These are phyloP conservation scores for Sebastes paucispinis DNA, from an alignment of 2,797 vertebrate species.

Conservation along the genomic window DNA sequence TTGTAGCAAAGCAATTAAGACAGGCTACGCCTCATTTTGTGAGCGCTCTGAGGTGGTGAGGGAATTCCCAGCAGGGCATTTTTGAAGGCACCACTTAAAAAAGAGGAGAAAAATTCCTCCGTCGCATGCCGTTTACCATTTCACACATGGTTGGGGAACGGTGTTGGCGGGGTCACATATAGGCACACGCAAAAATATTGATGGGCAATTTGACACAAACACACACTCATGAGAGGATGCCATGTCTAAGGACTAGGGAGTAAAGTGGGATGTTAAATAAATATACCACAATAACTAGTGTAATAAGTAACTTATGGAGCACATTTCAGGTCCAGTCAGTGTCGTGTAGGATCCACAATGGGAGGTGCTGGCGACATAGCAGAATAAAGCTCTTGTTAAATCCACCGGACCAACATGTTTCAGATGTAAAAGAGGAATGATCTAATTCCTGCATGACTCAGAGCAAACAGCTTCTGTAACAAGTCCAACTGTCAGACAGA, in stretches of 20 bases:
- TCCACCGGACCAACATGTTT: slow-evolving; percentile 1
- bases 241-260: neutral
- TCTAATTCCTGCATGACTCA: neutral
- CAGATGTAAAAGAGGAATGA: slow-evolving; percentile 9
- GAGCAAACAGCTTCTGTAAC: slow-evolving; percentile 14
- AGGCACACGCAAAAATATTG: neutral
- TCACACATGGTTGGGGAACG: slow-evolving; percentile 37
- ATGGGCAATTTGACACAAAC: neutral
- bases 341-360: neutral
- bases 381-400: slow-evolving; percentile 11
- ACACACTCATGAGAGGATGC: neutral
- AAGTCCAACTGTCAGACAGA: neutral
- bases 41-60: slow-evolving; percentile 29
- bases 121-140: neutral
- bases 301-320: neutral
- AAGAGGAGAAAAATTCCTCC: slow-evolving; percentile 4
- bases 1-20: slow-evolving; percentile 29
- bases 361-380: neutral
- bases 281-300: neutral
- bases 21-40: slow-evolving; percentile 10
- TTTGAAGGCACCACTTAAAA: slow-evolving; percentile 22
- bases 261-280: neutral
- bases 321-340: slow-evolving; percentile 5
- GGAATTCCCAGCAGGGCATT: slow-evolving; percentile 33
- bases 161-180: neutral